These are phyloP conservation scores for Ambastaia sidthimunki DNA, from an alignment of 2,797 vertebrate species.

Conservation along the genomic window DNA sequence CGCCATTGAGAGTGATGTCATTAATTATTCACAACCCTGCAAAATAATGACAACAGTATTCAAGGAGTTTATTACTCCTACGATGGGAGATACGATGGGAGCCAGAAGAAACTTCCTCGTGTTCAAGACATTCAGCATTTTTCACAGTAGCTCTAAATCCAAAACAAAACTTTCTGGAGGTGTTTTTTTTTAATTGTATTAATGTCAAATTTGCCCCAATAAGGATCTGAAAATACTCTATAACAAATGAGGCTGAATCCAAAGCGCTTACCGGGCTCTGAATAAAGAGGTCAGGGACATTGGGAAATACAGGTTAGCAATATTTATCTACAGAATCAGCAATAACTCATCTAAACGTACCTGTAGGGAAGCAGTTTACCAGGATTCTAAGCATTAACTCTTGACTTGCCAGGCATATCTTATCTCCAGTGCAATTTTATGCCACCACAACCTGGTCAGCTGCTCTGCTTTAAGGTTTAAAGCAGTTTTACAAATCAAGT, in stretches of 20 bases:
- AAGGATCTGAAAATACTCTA: slow-evolving; percentile 22
- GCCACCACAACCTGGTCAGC: neutral
- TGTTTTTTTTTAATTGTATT: neutral
- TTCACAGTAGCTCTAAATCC: neutral
- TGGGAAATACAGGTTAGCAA: slow-evolving; percentile 27
- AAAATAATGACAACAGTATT: slow-evolving; percentile 12
- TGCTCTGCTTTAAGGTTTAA: neutral
- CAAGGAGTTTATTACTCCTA: slow-evolving; percentile 20
- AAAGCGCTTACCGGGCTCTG: slow-evolving; percentile 24
- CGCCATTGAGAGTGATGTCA: neutral
- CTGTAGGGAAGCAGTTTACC: neutral
- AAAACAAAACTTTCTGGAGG: neutral
- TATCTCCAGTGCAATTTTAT: neutral
- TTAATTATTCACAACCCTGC: slow-evolving; percentile 43
- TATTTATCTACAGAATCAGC: slow-evolving; percentile 14
- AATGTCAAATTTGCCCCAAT: slow-evolving; percentile 22
- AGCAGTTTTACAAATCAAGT: neutral
- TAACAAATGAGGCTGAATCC: slow-evolving; percentile 3
- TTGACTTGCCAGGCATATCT: neutral
- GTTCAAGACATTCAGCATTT: slow-evolving; percentile 24
- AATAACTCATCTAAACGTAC: slow-evolving; percentile 13
- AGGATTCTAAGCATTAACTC: neutral
- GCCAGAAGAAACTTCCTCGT: neutral
- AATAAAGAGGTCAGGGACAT: slow-evolving; percentile 17
- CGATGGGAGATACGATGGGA: neutral